These are phyloP conservation scores for Carpatolechia fugitivella DNA, from an alignment of 2,888 invertebrate species.

Conservation along the genomic window DNA sequence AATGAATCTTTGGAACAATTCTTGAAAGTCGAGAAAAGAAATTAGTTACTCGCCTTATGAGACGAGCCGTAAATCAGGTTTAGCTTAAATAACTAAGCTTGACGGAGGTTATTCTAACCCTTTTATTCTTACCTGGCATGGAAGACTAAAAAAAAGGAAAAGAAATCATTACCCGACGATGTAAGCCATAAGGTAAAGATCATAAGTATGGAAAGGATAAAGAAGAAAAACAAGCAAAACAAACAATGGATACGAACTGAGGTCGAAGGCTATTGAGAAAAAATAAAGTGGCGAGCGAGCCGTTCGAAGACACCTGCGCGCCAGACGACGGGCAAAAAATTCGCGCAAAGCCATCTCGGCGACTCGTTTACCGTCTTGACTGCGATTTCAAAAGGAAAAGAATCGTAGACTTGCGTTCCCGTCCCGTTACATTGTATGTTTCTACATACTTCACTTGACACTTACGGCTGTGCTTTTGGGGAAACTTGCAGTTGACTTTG, in stretches of 20 bases:
- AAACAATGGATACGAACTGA: slow-evolving; percentile 48
- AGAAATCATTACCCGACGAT: slow-evolving; percentile 7
- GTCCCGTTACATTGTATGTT: slow-evolving; percentile 3
- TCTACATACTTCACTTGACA: too few relatives aligned
- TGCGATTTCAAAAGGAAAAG: slow-evolving; percentile 42
- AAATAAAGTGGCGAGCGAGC: slow-evolving; percentile 44
- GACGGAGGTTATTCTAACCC: neutral
- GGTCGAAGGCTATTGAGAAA: slow-evolving; percentile 49
- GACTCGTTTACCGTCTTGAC: slow-evolving; percentile 20
- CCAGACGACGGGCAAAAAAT: slow-evolving; percentile 69
- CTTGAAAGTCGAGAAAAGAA: neutral
- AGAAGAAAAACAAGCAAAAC: slow-evolving; percentile 50
- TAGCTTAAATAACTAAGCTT: neutral
- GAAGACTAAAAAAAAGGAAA: slow-evolving; percentile 8
- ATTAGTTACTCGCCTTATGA: neutral
- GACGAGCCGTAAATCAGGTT: slow-evolving; percentile 3
- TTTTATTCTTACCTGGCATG: slow-evolving; percentile 6
- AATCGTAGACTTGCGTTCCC: slow-evolving; percentile 42
- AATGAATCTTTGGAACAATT: neutral
- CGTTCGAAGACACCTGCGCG: slow-evolving; percentile 60
- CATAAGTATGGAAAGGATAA: slow-evolving; percentile 37
- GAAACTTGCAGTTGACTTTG: neutral
- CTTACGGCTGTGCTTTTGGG: too few relatives aligned
- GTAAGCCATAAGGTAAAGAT: slow-evolving; percentile 18
- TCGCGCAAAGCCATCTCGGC: slow-evolving; percentile 33